Base-by-base conservation (phyloP, 2,113 vertebrate species). In the Catharus fuscescens region DNA sequence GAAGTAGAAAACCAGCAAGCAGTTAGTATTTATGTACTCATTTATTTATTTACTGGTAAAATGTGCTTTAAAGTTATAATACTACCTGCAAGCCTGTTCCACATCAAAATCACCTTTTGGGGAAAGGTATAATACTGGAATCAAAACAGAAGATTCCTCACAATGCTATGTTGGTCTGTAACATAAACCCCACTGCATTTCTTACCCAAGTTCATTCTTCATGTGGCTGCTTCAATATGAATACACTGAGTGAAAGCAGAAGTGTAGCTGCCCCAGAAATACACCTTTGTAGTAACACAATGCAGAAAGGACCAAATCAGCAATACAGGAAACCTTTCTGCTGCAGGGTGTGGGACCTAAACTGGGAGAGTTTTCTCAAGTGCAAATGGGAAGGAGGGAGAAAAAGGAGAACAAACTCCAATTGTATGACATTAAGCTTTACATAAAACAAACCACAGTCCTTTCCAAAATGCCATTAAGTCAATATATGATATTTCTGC, bases 401-500 rank as follows among this genome's bases (percentile, higher is more conserved):
- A 69, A 91, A 88, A 79, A 88, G 34, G 17, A 61, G 44, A 92
- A 86, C 65, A 85, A 88, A 45, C 38, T 80, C 66, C 24, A 47
- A 18, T 2, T 25, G 53, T 64, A 66, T 6, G 10, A 52, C 44
- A 94, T n/a, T 18, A 9, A 73, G 23, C 25, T 88, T 79, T 59
- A 77, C 21, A 28, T 40, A n/a, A 78, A 83, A 42, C 53, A 86
- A 96, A 77, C 71, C 65, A 86, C 0, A 65, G 36, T 19, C 62
- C 62, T 56, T 86, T 86, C 53, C 86, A 80, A 88, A 92, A 66
- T 14, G 62, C 64, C 21, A 56, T 42, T 82, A 80, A 92, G 60
- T 80, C 79, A 88, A 60, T 83, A 64, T 36, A 81, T 1, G 3
- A 44, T 61, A 92, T 28, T n/a, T 47, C 36, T 69, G 38, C 67